Percentiles rank a stretch among this genome's conserved stretches.
Conservation (phyloP, 2,113 vertebrate species). For the Gracilinanus agilis region DNA sequence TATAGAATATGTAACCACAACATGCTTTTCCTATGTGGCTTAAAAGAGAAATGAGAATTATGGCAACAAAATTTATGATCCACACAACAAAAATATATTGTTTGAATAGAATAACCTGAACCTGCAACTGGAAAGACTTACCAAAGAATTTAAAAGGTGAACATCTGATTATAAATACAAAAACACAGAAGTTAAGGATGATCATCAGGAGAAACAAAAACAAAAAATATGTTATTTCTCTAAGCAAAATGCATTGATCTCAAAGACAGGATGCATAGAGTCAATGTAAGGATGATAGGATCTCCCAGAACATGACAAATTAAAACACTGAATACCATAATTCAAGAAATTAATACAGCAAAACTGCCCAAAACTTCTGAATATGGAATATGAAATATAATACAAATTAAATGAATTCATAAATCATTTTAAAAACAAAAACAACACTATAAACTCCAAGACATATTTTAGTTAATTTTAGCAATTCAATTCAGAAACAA, state of each 20-base stretch:
- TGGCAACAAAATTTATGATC: neutral
- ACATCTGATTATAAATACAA: neutral
- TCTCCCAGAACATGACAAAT: neutral
- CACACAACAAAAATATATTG: neutral
- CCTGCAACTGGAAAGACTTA: neutral
- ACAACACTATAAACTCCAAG: neutral
- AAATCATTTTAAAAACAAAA: neutral
- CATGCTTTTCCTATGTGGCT: neutral
- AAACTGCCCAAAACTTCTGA: neutral
- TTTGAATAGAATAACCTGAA: neutral
- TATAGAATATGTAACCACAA: neutral
- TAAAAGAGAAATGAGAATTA: neutral
- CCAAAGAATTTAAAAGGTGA: neutral
- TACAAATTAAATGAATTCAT: neutral
- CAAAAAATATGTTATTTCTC: neutral
- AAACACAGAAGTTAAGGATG: neutral
- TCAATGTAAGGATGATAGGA: neutral
- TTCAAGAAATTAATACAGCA: neutral
- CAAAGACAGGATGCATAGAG: neutral
- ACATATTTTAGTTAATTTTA: neutral
- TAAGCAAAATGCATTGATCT: neutral
- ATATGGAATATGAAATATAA: neutral
- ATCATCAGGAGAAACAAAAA: neutral
- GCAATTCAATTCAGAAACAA: neutral
- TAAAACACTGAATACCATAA: neutral